phyloP scores from a whole-genome alignment of 2,797 vertebrate species.

The Adrianichthys oophorus region DNA sequence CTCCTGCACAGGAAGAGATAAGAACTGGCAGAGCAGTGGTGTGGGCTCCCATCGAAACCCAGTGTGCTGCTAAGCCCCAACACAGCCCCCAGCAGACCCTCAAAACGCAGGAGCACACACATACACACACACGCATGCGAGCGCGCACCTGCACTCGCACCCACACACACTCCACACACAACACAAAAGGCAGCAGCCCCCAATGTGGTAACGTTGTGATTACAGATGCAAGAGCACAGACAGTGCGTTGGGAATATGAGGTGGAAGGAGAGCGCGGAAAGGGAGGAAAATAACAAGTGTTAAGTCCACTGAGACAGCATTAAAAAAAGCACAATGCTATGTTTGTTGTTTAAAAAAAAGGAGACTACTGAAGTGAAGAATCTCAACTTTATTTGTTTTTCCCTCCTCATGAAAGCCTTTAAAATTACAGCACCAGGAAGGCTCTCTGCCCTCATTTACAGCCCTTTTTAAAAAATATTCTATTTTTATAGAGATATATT shows the following conservation, averaged over 20 bases:
- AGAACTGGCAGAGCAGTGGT: slow-evolving; percentile 72
- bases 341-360: slow-evolving; percentile 67
- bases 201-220: slow-evolving; percentile 74
- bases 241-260: slow-evolving; percentile 63
- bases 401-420: slow-evolving; percentile 29
- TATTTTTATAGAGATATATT: slow-evolving; percentile 44
- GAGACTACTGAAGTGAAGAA: slow-evolving; percentile 69
- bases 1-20: slow-evolving; percentile 81
- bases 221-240: slow-evolving; percentile 73
- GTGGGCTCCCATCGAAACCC: slow-evolving; percentile 73
- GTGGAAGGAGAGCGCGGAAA: slow-evolving; percentile 54
- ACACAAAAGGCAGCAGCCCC: slow-evolving; percentile 62
- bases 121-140: background rate
- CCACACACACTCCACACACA: slow-evolving; percentile 9
- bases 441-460: slow-evolving; percentile 52
- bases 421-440: slow-evolving; percentile 60
- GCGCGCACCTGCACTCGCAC: slow-evolving; percentile 28
- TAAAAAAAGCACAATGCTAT: slow-evolving; percentile 72
- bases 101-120: slow-evolving; percentile 36
- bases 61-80: slow-evolving; percentile 70
- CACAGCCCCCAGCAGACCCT: slow-evolving; percentile 68
- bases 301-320: slow-evolving; percentile 72
- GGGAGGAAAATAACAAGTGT: slow-evolving; percentile 71
- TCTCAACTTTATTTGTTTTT: slow-evolving; percentile 31
- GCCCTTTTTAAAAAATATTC: background rate